Evolutionary conservation across 2,797 vertebrate genomes (phyloP).

Genomic region (Harpagifer antarcticus): DNA sequence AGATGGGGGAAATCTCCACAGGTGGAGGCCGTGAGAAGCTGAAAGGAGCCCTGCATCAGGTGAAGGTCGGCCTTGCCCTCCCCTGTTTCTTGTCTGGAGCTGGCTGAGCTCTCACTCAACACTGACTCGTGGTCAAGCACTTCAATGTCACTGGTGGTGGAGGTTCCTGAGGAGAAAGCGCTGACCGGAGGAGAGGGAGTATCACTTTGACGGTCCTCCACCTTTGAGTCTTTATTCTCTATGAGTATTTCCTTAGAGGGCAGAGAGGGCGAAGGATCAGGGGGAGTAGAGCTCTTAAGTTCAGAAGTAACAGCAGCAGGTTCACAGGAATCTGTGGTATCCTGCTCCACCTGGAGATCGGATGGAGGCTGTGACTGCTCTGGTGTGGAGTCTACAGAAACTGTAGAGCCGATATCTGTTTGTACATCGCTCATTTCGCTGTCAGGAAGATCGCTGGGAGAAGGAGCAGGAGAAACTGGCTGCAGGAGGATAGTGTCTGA

Average conservation of each 20-base stretch:
- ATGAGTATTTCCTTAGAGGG: constrained; percentile 85
- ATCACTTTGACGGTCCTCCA: constrained; percentile 95
- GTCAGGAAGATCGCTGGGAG: constrained; percentile 48
- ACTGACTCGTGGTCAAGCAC: constrained; percentile 98
- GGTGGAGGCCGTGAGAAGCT: constrained; percentile 94
- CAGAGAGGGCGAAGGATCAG: constrained; percentile 70
- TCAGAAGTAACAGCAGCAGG: constrained; percentile 46
- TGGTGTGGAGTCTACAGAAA: constrained; percentile 48
- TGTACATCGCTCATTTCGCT: constrained; percentile 33
- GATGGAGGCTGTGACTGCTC: constrained; percentile 44
- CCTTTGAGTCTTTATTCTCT: constrained; percentile 92
- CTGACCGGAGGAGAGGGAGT: constrained; percentile 97
- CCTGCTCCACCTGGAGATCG: constrained; percentile 42
- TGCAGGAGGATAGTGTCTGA: constrained; percentile 61
- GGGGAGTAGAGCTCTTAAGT: constrained; percentile 61
- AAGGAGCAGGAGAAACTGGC: constrained; percentile 64
- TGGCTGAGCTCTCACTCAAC: constrained; percentile 97
- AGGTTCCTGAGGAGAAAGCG: constrained; percentile 97
- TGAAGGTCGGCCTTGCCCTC: constrained; percentile 94
- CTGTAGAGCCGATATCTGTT: constrained; percentile 34
- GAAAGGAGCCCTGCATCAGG: constrained; percentile 97
- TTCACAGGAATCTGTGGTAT: constrained; percentile 49
- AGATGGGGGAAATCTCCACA: constrained; percentile 92
- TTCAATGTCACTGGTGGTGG: constrained; percentile 98
- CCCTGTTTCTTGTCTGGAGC: constrained; percentile 93